A percentile compares a stretch with the other conserved stretches of the same genome.
Evolutionary conservation across 2,797 vertebrate genomes (phyloP).

Genomic region (Eidolon dupreanum): DNA sequence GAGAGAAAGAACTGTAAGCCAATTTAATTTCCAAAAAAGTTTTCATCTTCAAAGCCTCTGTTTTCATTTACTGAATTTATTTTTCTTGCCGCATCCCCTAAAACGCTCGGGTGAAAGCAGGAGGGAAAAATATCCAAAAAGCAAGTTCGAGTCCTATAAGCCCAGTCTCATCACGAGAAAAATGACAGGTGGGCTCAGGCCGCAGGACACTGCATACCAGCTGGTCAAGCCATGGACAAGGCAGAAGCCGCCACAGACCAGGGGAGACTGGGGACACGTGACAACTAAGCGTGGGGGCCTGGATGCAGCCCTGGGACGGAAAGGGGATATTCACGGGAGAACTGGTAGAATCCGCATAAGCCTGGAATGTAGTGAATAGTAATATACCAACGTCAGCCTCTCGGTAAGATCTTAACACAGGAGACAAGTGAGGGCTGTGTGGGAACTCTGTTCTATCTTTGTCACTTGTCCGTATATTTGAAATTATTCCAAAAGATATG

Average conservation of each 20-base stretch:
- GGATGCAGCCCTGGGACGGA: not conserved
- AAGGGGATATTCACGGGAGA: not conserved
- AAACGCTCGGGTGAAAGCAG: not conserved
- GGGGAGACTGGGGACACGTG: fast-evolving
- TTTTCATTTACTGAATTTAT: not conserved
- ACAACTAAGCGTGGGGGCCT: not conserved
- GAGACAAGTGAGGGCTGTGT: fast-evolving
- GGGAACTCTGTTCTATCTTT: not conserved
- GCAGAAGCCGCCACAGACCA: not conserved
- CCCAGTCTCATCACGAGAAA: not conserved
- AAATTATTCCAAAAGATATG: not conserved
- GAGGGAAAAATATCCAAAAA: not conserved
- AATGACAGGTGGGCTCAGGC: fast-evolving
- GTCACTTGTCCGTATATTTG: not conserved
- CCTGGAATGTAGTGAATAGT: not conserved
- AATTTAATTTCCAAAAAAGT: not conserved
- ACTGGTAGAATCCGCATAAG: not conserved
- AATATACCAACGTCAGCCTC: fast-evolving
- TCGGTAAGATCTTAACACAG: fast-evolving
- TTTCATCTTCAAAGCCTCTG: not conserved
- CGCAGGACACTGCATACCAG: fast-evolving
- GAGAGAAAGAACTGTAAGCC: not conserved
- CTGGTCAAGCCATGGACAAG: fast-evolving
- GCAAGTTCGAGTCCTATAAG: fast-evolving
- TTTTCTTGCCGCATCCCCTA: not conserved